Evolutionary conservation across 2,113 vertebrate species (phyloP), one percentile per base, ranked within the genome.

Genomic region (Danio rerio): DNA sequence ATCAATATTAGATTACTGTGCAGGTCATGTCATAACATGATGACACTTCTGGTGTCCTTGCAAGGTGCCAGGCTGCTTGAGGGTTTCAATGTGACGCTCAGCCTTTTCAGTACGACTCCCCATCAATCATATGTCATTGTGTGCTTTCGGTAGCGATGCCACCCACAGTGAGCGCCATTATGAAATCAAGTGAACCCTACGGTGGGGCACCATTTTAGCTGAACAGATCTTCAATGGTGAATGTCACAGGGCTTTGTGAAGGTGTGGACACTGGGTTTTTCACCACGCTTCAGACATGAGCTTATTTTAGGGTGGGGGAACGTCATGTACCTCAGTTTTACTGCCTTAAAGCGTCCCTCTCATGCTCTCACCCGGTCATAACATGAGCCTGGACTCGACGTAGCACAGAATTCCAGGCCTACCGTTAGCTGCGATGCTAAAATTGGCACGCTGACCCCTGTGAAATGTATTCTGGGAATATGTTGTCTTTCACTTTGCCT

Each of bases 381-480:
- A 83, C 90, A 88, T 47, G 86, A 72, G 10, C 71, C 63, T 47
- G 9, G 56, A 45, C 84, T 87, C 68, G 81, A 88, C 90, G 86
- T 89, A 85, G 87, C 88, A 76, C 87, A 88, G 80, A 43, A 85
- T 85, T 88, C 86, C 85, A 84, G 42, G 45, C 63, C 79, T 86
- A 72, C 86, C 77, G 89, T 90, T 92, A 90, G 91, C 88, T 78
- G 65, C 71, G 12, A 74, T 75, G 89, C 92, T 93, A 94, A 92
- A 92, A 92, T 92, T 92, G 92, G 89, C 90, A 89, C 80, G 82
- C 77, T 92, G 93, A 91, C 92, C 91, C 89, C 89, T 87, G 81
- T 91, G 89, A 91, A 93, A 92, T 93, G 92, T 92, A 94, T 93
- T 90, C 91, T 93, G 92, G 91, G 91, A 93, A 92, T 92, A 91